Evolutionary conservation across 2,113 vertebrate species (phyloP).

Genomic region (Caracal caracal): DNA sequence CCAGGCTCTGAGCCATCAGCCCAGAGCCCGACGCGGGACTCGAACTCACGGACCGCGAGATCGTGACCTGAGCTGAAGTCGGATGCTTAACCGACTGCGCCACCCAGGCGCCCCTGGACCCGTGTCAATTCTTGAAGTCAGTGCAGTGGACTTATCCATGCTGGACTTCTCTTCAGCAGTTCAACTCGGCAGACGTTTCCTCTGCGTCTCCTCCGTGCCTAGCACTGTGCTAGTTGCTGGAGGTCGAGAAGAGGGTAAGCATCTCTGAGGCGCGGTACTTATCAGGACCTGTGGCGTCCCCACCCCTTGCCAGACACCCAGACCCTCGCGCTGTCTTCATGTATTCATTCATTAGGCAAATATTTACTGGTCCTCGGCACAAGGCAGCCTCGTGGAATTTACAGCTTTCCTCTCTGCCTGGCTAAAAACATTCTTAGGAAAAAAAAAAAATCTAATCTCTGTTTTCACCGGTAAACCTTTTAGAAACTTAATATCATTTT

Average conservation of each 20-base stretch:
- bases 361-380: background rate
- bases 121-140: background rate
- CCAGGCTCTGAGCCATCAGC: too few species aligned
- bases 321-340: background rate
- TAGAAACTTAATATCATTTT: background rate
- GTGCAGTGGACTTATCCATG: background rate
- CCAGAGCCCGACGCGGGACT: too few species aligned
- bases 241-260: background rate
- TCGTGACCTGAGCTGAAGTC: too few species aligned
- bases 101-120: too few species aligned
- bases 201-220: background rate
- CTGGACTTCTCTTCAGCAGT: too few species aligned
- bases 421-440: background rate
- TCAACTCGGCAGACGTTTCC: background rate
- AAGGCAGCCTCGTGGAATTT: background rate
- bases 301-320: background rate
- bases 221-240: background rate
- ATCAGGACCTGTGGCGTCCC: too few species aligned
- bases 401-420: background rate
- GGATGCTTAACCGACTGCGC: too few species aligned
- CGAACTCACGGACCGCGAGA: too few species aligned
- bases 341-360: background rate
- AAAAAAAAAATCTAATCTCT: slow-evolving; percentile 3
- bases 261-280: background rate
- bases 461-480: background rate